A percentile compares a stretch with the other conserved stretches of the same genome.
phyloP scores from a whole-genome alignment of 2,113 vertebrate species.

The Hydropotes inermis region DNA sequence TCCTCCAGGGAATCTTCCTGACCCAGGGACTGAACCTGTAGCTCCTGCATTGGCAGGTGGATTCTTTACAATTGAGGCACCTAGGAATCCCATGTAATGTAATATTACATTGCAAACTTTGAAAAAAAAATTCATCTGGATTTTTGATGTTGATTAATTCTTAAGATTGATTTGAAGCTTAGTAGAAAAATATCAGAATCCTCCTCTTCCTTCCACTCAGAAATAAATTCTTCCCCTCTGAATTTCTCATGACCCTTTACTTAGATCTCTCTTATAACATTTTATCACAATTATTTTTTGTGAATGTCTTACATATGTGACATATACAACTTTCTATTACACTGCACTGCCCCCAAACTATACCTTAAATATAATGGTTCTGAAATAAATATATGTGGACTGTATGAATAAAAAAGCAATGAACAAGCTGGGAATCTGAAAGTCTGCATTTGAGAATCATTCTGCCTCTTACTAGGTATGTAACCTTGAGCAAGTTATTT shows the following conservation, averaged over 20 bases:
- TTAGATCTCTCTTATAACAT: not conserved
- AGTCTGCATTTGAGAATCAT: not conserved
- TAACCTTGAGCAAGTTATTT: not conserved
- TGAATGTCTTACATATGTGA: not conserved
- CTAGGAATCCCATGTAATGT: not conserved
- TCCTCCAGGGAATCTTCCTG: not conserved
- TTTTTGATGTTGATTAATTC: not conserved
- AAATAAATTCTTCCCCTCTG: not conserved
- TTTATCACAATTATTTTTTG: conserved; percentile 33
- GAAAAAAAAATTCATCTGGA: not conserved
- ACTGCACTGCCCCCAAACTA: not conserved
- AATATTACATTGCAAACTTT: not conserved
- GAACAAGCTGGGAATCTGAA: not conserved
- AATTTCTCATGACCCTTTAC: not conserved
- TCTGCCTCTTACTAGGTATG: not conserved
- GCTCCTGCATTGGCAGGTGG: not conserved
- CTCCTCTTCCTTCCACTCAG: not conserved
- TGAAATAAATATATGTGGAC: not conserved
- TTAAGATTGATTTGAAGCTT: not conserved
- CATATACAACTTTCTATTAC: not conserved
- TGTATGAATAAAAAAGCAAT: not conserved
- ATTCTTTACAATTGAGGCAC: not conserved
- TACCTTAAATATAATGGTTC: not conserved
- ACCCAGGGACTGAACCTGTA: not conserved
- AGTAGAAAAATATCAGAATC: conserved; percentile 22